Evolutionary conservation across 2,888 invertebrate species (phyloP).

Genomic region (Pyrgus malvae): DNA sequence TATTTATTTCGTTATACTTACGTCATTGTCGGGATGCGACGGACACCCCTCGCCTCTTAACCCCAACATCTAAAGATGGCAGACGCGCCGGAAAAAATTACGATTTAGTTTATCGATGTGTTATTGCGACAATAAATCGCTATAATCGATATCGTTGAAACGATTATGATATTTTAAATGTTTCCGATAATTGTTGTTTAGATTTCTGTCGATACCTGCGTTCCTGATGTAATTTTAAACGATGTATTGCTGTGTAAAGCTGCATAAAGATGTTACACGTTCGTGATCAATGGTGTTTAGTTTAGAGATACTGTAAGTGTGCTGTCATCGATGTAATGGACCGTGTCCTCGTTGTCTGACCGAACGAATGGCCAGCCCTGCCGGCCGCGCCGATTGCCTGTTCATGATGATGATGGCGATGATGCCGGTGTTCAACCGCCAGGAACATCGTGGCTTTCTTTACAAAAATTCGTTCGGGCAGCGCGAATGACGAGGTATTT

Average conservation of each 20-base stretch:
- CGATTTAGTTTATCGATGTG: constrained; percentile 23
- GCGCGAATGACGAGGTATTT: constrained; percentile 17
- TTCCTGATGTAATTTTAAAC: constrained; percentile 40
- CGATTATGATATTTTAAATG: constrained; percentile 41
- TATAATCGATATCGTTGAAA: constrained; percentile 45
- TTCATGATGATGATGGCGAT: background rate
- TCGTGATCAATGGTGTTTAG: constrained; percentile 37
- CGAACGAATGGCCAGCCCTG: constrained; percentile 17
- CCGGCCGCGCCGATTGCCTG: too few species aligned
- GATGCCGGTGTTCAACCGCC: background rate
- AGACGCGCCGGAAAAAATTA: constrained; percentile 20
- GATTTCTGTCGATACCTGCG: constrained; percentile 43
- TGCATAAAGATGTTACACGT: constrained; percentile 26
- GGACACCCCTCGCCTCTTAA: too few species aligned
- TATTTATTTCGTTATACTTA: too few species aligned
- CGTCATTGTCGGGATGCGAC: too few species aligned
- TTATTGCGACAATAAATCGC: constrained; percentile 29
- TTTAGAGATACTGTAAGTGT: constrained; percentile 33
- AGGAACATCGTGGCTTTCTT: too few species aligned
- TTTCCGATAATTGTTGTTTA: constrained; percentile 42
- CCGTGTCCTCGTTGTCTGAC: constrained; percentile 32
- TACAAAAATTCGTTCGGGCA: constrained; percentile 14
- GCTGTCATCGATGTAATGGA: constrained; percentile 32
- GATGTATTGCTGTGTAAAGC: constrained; percentile 32
- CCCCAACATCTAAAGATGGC: constrained; percentile 4